Evolutionary conservation across 2,888 invertebrate species (phyloP).

Genomic region (Erebia aethiops): DNA sequence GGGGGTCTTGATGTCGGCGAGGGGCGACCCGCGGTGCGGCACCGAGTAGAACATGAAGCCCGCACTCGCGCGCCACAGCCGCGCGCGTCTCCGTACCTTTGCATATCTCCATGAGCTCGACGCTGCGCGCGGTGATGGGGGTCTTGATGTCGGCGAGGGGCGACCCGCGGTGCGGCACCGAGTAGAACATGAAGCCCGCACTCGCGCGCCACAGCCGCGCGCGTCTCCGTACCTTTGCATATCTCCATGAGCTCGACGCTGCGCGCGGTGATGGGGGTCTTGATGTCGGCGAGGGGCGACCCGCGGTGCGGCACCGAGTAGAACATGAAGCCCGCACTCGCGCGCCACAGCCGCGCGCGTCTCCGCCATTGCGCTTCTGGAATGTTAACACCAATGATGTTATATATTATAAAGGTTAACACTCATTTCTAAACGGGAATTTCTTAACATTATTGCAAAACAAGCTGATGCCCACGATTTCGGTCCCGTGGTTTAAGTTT

Average conservation of each 20-base stretch:
- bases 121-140: slow-evolving; percentile 88
- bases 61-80: too few species aligned
- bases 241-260: slow-evolving; percentile 91
- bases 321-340: slow-evolving; percentile 88
- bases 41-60: too few species aligned
- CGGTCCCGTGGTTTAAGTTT: too few species aligned
- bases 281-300: slow-evolving; percentile 89
- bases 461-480: too few species aligned
- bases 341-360: slow-evolving; percentile 78
- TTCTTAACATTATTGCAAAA: too few species aligned
- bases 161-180: slow-evolving; percentile 93
- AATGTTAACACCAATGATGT: slow-evolving; percentile 2
- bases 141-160: slow-evolving; percentile 89
- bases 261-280: slow-evolving; percentile 88
- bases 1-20: too few species aligned
- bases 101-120: slow-evolving; percentile 90
- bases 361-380: slow-evolving; percentile 20
- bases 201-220: slow-evolving; percentile 82
- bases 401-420: too few species aligned
- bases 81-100: too few species aligned
- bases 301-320: slow-evolving; percentile 95
- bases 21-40: too few species aligned
- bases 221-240: slow-evolving; percentile 84
- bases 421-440: background rate
- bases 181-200: slow-evolving; percentile 90